A percentile compares a stretch with the other conserved stretches of the same genome.
Conservation (phyloP, 2,888 invertebrate species). For the Ctenicera cuprea region DNA sequence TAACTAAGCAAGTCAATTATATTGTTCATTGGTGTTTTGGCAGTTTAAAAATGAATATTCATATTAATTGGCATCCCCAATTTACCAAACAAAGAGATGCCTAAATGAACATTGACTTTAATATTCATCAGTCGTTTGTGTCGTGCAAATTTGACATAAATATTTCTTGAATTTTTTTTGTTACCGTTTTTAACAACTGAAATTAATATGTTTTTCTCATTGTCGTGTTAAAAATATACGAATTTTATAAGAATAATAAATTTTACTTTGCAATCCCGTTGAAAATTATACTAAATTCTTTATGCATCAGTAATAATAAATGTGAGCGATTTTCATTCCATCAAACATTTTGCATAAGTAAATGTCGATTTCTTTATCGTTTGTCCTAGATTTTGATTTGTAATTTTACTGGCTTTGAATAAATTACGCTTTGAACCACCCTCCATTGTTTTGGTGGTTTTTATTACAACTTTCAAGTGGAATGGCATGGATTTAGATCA, state of each 20-base stretch:
- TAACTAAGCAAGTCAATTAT: too few relatives aligned
- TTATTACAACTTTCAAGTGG: slow-evolving; percentile 10
- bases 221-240: neutral
- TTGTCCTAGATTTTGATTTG: slow-evolving; percentile 22
- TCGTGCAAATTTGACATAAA: too few relatives aligned
- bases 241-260: too few relatives aligned
- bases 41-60: too few relatives aligned
- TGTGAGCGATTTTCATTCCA: slow-evolving; percentile 5
- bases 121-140: too few relatives aligned
- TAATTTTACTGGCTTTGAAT: slow-evolving; percentile 15
- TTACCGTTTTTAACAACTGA: too few relatives aligned
- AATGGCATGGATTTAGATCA: neutral
- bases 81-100: too few relatives aligned
- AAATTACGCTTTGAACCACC: neutral
- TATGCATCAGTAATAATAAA: slow-evolving; percentile 14
- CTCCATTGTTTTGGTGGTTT: neutral
- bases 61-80: too few relatives aligned
- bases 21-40: too few relatives aligned
- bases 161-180: too few relatives aligned
- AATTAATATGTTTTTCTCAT: neutral
- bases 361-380: slow-evolving; percentile 23
- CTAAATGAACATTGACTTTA: too few relatives aligned
- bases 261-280: too few relatives aligned
- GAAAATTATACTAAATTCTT: slow-evolving; percentile 2
- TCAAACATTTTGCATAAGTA: slow-evolving; percentile 28